Base-by-base conservation (phyloP, 2,797 vertebrate genomes). In the Cirrhinus molitorella region DNA sequence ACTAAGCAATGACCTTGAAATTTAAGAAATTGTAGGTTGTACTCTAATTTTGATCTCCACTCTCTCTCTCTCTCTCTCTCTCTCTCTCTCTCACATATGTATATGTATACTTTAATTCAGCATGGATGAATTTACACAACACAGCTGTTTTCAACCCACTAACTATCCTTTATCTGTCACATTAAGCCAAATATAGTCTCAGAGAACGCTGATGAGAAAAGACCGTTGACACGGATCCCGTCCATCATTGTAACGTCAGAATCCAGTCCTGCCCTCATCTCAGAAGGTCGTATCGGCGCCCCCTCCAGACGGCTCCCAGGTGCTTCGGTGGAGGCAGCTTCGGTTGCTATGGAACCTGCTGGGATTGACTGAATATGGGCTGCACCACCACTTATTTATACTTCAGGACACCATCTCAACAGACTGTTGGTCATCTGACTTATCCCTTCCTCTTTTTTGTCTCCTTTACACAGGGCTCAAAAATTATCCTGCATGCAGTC, bases 161-260 rank as follows among this genome's bases (percentile, higher is more conserved):
- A 55, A 28, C 28, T 57, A 66, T 23, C 66, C 53, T 84, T 37
- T 85, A 14, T 59, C 4, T 82, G 40, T 86, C 14, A 88, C 65
- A 49, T 8, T 79, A 51, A 88, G 86, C n/a, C 83, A 11, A 51
- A 57, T 79, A 45, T 45, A 19, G 59, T 68, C 74, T 79, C 71
- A 31, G 85, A 86, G 21, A 72, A 80, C 8, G 28, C 6, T 12
- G 87, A 85, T 51, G 71, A 77, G 17, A 83, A 85, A 70, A 81
- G 34, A 11, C 55, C 17, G 17, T 55, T 65, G n/a, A 71, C 59
- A 61, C 72, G 59, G 12, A 78, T 89, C 63, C 86, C 83, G 17
- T 87, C 93, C 53, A 91, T 96, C 88, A 92, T 96, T 57, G 89
- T 96, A 87, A 96, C 95, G 59, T 95, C 93, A 34, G 93, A 93